Evolutionary conservation across 35 echinoderm and acorn worm species (phyloP), one percentile per base, ranked within the genome.

Genomic region (Amphiura filiformis): DNA sequence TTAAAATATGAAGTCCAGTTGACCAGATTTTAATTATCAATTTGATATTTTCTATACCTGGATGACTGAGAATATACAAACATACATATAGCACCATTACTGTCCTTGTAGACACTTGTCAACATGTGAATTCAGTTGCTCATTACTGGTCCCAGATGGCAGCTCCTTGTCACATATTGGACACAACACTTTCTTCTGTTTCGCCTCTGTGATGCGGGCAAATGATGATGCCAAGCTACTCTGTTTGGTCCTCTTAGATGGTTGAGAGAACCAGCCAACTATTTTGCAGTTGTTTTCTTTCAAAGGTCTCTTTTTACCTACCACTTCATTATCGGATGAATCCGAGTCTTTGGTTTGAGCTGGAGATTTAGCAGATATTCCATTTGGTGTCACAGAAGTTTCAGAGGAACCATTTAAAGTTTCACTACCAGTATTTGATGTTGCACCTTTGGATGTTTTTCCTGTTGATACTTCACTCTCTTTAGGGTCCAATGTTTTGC

Each of bases 91-190:
- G n/a, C n/a, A n/a, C n/a, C n/a, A 47, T 47, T 47, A 47, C 9
- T 70, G 2, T 70, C 61, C 61, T n/a, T 70, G 79, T n/a, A 97
- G 78, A 77, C 95, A 97, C 7, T 56, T 39, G 80, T 97, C 95
- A 32, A 97, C 82, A 65, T 97, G 95, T 14, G 81, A 87, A 52
- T 97, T 97, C 15, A 97, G 61, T 34, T 88, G 77, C 35, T 84
- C 77, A 32, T 93, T 89, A 26, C 42, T 81, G 9, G 86, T 97
- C 37, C 75, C 84, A 33, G 38, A 32, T 31, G 88, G 88, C 32
- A 97, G 56, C 39, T 76, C 85, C 18, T 77, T 88, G 17, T 76
- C 37, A 56, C 95, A 97, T 20, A 97, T 77, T 64, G 95, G 95
- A 83, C 95, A 97, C 23, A 84, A 37, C 1, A 97, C 23, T 35